Evolutionary conservation across 2,113 vertebrate species (phyloP).

Genomic region (Dicrurus megarhynchus): DNA sequence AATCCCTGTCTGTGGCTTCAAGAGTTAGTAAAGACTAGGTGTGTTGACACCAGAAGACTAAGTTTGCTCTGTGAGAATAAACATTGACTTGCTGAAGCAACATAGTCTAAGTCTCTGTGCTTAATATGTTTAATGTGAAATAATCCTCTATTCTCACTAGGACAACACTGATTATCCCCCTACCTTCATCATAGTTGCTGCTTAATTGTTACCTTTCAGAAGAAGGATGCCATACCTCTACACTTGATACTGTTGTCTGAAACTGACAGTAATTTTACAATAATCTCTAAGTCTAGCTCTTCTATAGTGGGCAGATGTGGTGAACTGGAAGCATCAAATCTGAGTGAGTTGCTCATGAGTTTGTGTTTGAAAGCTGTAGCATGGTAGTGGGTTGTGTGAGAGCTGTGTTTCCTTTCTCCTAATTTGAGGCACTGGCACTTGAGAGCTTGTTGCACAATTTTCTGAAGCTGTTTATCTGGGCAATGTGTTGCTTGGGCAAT

Average conservation of each 20-base stretch:
- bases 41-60: neutral
- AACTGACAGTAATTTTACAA: neutral
- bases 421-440: neutral
- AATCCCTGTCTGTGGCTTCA: neutral
- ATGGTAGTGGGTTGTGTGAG: neutral
- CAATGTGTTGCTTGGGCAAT: neutral
- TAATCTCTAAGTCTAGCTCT: neutral
- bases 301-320: neutral
- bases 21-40: neutral
- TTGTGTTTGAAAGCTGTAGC: neutral
- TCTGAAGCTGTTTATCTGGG: conserved; percentile 3
- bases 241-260: neutral
- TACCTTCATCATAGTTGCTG: neutral
- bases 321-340: neutral
- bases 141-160: neutral
- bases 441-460: neutral
- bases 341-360: neutral
- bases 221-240: neutral
- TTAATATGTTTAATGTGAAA: neutral
- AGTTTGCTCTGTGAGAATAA: neutral
- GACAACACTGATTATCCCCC: neutral
- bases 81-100: neutral
- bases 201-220: neutral
- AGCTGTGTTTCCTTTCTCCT: neutral
- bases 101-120: neutral